These are phyloP conservation scores for Mohoua ochrocephala DNA, from an alignment of 2,113 vertebrate species.

Conservation along the genomic window DNA sequence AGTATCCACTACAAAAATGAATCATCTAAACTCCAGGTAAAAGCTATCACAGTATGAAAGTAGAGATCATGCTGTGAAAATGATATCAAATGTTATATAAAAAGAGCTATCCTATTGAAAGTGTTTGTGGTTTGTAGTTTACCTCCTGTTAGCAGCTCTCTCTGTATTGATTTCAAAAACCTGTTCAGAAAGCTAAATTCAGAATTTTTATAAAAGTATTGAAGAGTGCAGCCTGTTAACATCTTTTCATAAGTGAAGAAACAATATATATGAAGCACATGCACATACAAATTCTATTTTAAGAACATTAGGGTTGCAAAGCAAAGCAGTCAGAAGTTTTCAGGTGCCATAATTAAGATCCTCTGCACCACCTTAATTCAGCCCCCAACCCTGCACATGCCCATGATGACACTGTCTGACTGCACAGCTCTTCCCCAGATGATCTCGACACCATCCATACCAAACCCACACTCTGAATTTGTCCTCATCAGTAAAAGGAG, in stretches of 20 bases:
- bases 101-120: slow-evolving; percentile 71
- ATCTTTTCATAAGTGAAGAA: slow-evolving; percentile 25
- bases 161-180: slow-evolving; percentile 72
- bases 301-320: neutral
- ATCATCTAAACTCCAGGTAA: slow-evolving; percentile 74
- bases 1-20: slow-evolving; percentile 75
- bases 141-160: slow-evolving; percentile 65
- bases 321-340: neutral
- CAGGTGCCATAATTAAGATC: neutral
- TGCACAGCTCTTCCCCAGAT: neutral
- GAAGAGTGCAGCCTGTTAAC: slow-evolving; percentile 30
- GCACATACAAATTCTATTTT: neutral
- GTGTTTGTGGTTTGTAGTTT: slow-evolving; percentile 68
- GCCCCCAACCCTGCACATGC: neutral
- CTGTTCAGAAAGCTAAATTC: slow-evolving; percentile 64
- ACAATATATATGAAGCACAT: neutral
- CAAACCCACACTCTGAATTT: neutral
- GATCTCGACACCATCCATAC: neutral
- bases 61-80: slow-evolving; percentile 72
- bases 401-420: neutral
- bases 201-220: slow-evolving; percentile 36
- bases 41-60: slow-evolving; percentile 72
- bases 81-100: slow-evolving; percentile 74
- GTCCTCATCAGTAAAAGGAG: neutral
- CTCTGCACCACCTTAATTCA: neutral